Conservation (phyloP, 2,113 vertebrate species). For the Elephas maximus region DNA sequence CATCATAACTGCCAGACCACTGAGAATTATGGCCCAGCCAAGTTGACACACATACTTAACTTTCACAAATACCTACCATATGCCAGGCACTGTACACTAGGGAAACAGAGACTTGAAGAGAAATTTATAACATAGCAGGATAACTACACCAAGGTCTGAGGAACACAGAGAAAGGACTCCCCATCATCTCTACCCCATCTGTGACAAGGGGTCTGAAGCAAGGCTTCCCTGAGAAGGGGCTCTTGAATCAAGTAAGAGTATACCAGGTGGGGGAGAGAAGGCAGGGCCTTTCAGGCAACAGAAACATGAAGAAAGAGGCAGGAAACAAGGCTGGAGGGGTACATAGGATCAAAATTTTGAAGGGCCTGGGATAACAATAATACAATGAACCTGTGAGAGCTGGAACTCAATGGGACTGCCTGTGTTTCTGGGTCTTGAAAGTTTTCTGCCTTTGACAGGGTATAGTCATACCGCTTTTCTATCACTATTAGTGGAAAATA, state of each 20-base stretch:
- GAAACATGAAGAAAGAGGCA: not conserved
- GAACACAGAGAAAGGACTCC: not conserved
- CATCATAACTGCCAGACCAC: too few species aligned
- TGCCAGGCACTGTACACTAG: not conserved
- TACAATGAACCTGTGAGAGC: not conserved
- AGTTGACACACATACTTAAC: too few species aligned
- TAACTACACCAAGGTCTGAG: not conserved
- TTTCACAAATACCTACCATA: not conserved
- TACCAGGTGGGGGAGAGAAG: not conserved
- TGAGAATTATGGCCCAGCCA: too few species aligned
- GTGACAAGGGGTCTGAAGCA: not conserved
- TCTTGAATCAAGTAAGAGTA: not conserved
- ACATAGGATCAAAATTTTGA: not conserved
- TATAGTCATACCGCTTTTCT: not conserved
- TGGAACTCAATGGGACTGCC: not conserved
- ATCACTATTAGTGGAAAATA: not conserved
- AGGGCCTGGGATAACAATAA: not conserved
- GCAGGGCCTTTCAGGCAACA: not conserved
- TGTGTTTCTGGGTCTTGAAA: not conserved
- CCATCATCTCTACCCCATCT: not conserved
- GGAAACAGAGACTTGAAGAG: slow-evolving; percentile 17
- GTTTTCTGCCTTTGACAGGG: not conserved
- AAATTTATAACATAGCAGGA: slow-evolving; percentile 1
- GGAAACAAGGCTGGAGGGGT: not conserved
- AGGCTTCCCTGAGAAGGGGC: not conserved